Percentiles rank a stretch among this genome's conserved stretches.
These are phyloP conservation scores for Vanessa tameamea DNA, from an alignment of 1,140 invertebrate species.

Conservation along the genomic window DNA sequence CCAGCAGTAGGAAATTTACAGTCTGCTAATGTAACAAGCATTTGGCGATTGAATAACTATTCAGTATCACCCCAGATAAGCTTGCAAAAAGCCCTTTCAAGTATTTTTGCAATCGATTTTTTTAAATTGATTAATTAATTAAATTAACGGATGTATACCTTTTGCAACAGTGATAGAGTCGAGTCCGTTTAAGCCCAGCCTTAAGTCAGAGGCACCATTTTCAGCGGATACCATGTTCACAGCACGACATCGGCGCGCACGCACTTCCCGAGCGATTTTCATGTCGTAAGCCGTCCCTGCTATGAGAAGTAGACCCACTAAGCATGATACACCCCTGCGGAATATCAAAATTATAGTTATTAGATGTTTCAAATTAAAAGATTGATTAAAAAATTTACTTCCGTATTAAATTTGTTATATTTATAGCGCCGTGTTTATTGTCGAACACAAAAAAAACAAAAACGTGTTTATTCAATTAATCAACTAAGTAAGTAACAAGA, in stretches of 20 bases:
- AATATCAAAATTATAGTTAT: not conserved
- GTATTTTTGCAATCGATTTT: not conserved
- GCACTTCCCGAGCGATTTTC: slow-evolving; percentile 73
- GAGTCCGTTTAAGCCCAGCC: slow-evolving; percentile 57
- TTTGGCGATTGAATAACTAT: too few relatives aligned
- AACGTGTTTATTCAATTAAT: too few relatives aligned
- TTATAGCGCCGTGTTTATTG: too few relatives aligned
- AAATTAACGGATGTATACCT: slow-evolving; percentile 42
- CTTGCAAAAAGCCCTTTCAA: too few relatives aligned
- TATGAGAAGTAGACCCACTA: slow-evolving; percentile 82
- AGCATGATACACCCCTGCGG: slow-evolving; percentile 81
- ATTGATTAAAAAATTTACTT: not conserved
- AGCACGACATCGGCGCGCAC: slow-evolving; percentile 50
- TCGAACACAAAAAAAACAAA: too few relatives aligned
- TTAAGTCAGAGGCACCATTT: slow-evolving; percentile 43
- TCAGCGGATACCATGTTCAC: slow-evolving; percentile 58
- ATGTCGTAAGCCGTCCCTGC: slow-evolving; percentile 84
- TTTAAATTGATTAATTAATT: not conserved
- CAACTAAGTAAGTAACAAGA: too few relatives aligned
- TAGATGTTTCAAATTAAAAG: not conserved
- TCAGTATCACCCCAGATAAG: too few relatives aligned
- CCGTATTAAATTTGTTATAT: not conserved
- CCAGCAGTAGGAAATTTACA: too few relatives aligned
- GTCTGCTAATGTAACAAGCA: too few relatives aligned
- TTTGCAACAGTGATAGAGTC: slow-evolving; percentile 61